Evolutionary conservation across 2,797 vertebrate genomes (phyloP).

Genomic region (Coregonus ussuriensis): DNA sequence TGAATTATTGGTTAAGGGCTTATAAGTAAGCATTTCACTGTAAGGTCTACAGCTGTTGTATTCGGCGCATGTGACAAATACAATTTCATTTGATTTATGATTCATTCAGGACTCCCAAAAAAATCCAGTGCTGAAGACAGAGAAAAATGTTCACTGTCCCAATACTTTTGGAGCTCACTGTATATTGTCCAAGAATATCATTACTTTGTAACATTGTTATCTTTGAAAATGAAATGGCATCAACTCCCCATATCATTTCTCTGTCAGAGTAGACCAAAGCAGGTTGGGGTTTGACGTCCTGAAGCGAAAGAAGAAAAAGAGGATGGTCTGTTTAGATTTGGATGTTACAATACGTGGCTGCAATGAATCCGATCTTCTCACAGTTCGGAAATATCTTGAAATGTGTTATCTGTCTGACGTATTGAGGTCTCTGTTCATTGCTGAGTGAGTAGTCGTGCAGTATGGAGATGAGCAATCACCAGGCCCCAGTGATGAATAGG

Average conservation of each 20-base stretch:
- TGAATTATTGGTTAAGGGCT: too few relatives aligned
- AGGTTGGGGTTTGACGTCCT: not conserved
- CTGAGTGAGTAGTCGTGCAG: constrained; percentile 13
- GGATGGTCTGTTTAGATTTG: not conserved
- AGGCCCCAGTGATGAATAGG: constrained; percentile 47
- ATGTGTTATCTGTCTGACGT: not conserved
- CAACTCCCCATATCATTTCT: not conserved
- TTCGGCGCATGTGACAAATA: too few relatives aligned
- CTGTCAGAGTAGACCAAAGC: not conserved
- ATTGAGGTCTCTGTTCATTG: not conserved
- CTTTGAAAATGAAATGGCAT: not conserved
- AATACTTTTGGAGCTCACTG: not conserved
- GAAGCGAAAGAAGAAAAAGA: not conserved
- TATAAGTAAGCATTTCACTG: too few relatives aligned
- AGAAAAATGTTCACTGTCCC: too few relatives aligned
- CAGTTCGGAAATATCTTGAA: not conserved
- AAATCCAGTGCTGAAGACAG: too few relatives aligned
- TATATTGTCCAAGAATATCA: not conserved
- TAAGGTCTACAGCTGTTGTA: too few relatives aligned
- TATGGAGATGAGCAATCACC: constrained; percentile 54
- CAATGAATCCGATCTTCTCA: not conserved
- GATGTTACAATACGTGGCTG: not conserved
- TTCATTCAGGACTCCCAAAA: too few relatives aligned
- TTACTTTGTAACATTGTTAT: constrained; percentile 11
- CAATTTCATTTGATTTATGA: too few relatives aligned